Conservation (phyloP, 2,113 vertebrate genomes). For the Chionis minor region DNA sequence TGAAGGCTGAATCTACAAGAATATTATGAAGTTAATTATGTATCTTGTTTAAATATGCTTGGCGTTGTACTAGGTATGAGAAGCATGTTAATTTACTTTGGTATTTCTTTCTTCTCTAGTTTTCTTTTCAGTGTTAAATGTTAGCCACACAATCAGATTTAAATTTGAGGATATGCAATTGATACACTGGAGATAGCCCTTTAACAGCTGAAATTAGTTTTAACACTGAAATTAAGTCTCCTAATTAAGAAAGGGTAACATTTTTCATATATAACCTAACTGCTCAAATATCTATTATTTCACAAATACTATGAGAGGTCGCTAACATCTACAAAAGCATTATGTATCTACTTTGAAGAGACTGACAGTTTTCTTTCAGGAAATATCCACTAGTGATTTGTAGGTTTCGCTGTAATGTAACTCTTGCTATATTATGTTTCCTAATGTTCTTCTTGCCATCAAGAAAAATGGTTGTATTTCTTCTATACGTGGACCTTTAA, state of each 20-base stretch:
- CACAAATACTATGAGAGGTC: background rate
- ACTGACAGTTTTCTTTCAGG: background rate
- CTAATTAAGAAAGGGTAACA: background rate
- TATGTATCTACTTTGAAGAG: background rate
- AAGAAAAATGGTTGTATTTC: conserved; percentile 42
- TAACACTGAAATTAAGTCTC: background rate
- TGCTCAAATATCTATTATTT: background rate
- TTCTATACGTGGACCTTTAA: conserved; percentile 1
- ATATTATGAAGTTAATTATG: background rate
- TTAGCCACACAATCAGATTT: background rate
- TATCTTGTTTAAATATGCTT: background rate
- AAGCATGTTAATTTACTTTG: background rate
- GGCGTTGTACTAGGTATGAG: background rate
- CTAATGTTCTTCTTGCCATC: conserved; percentile 17
- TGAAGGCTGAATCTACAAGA: background rate
- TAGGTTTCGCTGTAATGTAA: background rate
- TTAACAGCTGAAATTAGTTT: background rate
- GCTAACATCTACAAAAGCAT: background rate
- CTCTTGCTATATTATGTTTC: background rate
- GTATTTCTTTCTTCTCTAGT: background rate
- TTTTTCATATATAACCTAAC: background rate
- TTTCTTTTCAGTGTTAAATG: background rate
- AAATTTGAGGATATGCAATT: background rate
- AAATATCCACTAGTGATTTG: background rate
- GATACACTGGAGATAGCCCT: background rate